phyloP scores from a whole-genome alignment of 2,888 invertebrate species.

The Acrocera orbiculus region DNA sequence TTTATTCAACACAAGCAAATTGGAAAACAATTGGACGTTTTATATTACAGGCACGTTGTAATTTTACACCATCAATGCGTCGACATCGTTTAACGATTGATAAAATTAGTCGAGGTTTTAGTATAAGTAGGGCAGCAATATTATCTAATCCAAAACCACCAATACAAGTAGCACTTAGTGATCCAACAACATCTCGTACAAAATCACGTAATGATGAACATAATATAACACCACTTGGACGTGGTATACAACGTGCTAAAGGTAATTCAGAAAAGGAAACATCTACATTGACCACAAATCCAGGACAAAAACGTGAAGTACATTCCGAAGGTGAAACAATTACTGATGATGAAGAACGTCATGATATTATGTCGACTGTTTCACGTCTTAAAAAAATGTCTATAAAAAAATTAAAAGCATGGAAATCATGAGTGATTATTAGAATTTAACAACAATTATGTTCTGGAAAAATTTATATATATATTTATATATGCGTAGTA shows the following conservation, averaged over 20 bases:
- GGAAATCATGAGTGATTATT: conserved; percentile 54
- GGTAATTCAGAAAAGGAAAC: conserved; percentile 42
- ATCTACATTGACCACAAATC: conserved; percentile 24
- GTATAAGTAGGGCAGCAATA: conserved; percentile 46
- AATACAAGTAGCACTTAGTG: conserved; percentile 41
- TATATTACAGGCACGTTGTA: conserved; percentile 52
- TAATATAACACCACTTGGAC: conserved; percentile 22
- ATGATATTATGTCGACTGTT: conserved; percentile 52
- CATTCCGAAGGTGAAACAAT: conserved; percentile 55
- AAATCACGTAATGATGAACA: conserved; percentile 12
- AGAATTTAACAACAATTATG: conserved; percentile 11
- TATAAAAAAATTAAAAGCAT: conserved; percentile 55
- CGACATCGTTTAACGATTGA: conserved; percentile 38
- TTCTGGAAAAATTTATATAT: too few species aligned
- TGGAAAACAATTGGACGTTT: conserved; percentile 82
- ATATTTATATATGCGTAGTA: too few species aligned
- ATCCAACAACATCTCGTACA: conserved; percentile 35
- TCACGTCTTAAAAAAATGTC: conserved; percentile 64
- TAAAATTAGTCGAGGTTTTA: conserved; percentile 49
- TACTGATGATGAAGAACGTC: conserved; percentile 43
- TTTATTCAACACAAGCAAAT: conserved; percentile 72
- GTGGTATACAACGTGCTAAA: conserved; percentile 36
- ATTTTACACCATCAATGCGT: conserved; percentile 41
- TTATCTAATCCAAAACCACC: conserved; percentile 38
- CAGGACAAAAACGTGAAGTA: conserved; percentile 39